Conservation (phyloP, 2,888 invertebrate species). For the Trichopria drosophilae region DNA sequence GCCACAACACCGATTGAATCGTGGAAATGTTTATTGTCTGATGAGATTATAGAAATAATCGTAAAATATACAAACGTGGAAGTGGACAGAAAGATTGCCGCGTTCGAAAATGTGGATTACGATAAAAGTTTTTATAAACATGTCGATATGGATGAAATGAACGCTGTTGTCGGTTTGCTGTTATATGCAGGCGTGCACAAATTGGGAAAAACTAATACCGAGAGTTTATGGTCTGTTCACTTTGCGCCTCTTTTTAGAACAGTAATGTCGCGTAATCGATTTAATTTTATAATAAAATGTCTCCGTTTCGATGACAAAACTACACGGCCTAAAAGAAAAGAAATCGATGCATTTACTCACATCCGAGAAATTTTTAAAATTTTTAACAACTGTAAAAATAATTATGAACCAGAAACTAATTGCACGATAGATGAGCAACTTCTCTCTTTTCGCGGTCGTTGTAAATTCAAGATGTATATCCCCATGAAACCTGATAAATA, state of each 20-base stretch:
- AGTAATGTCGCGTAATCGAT: constrained; percentile 31
- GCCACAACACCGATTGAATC: constrained; percentile 6
- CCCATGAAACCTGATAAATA: constrained; percentile 37
- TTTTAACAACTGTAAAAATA: constrained; percentile 33
- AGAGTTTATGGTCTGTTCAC: constrained; percentile 1
- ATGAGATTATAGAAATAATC: constrained; percentile 19
- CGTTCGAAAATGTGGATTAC: background rate
- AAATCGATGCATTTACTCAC: constrained; percentile 34
- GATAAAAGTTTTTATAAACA: constrained; percentile 1
- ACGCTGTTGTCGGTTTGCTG: constrained; percentile 7
- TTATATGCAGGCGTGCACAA: constrained; percentile 8
- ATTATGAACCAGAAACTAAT: constrained; percentile 33
- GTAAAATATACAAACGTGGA: constrained; percentile 20
- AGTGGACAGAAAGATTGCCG: constrained; percentile 4
- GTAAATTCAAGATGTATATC: constrained; percentile 36
- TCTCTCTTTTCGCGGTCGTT: constrained; percentile 36
- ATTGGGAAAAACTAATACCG: background rate
- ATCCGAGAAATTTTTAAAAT: constrained; percentile 37
- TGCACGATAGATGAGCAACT: constrained; percentile 40
- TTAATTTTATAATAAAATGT: constrained; percentile 24
- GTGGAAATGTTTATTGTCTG: constrained; percentile 12
- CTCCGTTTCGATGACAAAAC: constrained; percentile 34
- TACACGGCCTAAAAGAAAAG: constrained; percentile 28
- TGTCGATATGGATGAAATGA: constrained; percentile 14
- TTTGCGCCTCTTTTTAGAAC: constrained; percentile 21